phyloP scores from a whole-genome alignment of 2,797 vertebrate genomes.

The Clarias pachynema region DNA sequence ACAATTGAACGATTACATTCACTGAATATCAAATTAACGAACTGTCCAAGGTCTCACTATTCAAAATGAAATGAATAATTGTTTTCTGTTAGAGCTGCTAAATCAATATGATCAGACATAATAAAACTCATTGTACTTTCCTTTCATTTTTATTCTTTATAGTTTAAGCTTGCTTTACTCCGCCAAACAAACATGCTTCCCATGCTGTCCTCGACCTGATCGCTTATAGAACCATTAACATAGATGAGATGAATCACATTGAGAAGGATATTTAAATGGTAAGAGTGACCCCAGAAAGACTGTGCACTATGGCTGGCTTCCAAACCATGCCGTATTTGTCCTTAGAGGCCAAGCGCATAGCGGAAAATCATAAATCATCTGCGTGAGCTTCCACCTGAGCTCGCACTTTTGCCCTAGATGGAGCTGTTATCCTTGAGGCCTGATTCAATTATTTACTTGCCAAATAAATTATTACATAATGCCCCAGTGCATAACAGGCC shows the following conservation, averaged over 20 bases:
- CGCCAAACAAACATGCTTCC: conserved; percentile 14
- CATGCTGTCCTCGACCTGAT: conserved; percentile 30
- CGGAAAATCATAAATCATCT: conserved; percentile 57
- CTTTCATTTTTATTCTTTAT: neutral
- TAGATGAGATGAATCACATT: conserved; percentile 28
- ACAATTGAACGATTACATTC: conserved; percentile 3
- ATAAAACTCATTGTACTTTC: neutral
- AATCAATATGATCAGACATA: neutral
- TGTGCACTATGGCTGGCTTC: conserved; percentile 43
- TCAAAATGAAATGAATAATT: neutral
- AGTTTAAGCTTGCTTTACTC: neutral
- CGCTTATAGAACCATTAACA: conserved; percentile 33
- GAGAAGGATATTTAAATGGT: conserved; percentile 46
- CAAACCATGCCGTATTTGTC: conserved; percentile 35
- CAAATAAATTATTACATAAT: conserved; percentile 74
- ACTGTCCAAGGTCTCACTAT: conserved; percentile 5
- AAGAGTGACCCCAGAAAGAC: conserved; percentile 43
- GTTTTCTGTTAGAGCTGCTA: neutral
- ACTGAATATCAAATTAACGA: neutral
- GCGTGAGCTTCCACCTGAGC: conserved; percentile 52
- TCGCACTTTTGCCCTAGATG: conserved; percentile 56
- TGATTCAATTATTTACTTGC: conserved; percentile 72
- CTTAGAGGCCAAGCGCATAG: conserved; percentile 42
- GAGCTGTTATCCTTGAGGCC: conserved; percentile 60
- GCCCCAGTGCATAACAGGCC: conserved; percentile 56